A percentile compares a stretch with the other conserved stretches of the same genome.
phyloP scores from a whole-genome alignment of 1,140 invertebrate genomes.

The Neuroterus valhalla region DNA sequence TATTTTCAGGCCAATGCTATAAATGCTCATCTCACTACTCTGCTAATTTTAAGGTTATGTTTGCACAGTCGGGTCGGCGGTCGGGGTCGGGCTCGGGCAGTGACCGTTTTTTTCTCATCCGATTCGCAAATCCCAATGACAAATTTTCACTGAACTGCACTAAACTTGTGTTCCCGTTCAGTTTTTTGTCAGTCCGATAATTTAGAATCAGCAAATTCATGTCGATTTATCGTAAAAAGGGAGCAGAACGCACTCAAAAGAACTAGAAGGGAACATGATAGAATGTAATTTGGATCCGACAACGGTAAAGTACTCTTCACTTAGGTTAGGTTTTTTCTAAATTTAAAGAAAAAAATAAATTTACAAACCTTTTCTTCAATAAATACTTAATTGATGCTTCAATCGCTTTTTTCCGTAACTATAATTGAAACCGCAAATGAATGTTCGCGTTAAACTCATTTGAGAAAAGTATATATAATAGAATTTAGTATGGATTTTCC shows the following conservation, averaged over 20 bases:
- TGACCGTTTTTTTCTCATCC: not conserved
- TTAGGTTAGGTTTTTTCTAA: slow-evolving; percentile 11
- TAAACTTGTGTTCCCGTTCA: not conserved
- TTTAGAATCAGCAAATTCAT: not conserved
- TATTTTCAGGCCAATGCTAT: not conserved
- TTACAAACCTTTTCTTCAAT: not conserved
- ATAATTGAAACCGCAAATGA: not conserved
- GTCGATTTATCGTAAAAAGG: not conserved
- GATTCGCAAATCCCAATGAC: not conserved
- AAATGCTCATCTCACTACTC: not conserved
- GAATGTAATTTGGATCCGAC: slow-evolving; percentile 17
- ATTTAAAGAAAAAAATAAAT: not conserved
- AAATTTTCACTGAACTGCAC: not conserved
- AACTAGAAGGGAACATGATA: not conserved
- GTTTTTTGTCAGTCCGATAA: not conserved
- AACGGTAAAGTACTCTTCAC: slow-evolving; percentile 9
- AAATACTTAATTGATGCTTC: not conserved
- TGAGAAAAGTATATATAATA: not conserved
- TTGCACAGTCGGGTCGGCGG: not conserved
- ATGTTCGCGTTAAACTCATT: not conserved
- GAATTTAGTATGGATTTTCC: slow-evolving; percentile 17
- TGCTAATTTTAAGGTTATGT: slow-evolving; percentile 11
- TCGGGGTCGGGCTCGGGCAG: no score
- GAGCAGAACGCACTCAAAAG: not conserved
- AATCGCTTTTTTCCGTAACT: not conserved